Base-by-base conservation (phyloP, 2,113 vertebrate genomes). In the Pseudorasbora parva region DNA sequence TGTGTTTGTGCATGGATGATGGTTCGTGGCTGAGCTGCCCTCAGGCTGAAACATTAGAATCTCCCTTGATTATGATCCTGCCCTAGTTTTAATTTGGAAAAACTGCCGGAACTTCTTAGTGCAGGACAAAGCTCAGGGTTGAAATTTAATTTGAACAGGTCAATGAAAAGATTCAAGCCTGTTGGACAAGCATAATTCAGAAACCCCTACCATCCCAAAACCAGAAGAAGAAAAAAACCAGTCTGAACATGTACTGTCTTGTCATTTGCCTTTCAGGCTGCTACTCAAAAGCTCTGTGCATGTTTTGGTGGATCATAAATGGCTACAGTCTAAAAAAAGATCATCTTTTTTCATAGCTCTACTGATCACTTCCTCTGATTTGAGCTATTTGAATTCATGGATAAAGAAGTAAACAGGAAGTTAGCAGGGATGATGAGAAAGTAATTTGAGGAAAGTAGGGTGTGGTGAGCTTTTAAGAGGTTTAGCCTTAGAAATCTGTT, bases 361-460 rank as follows among this genome's bases (percentile, higher is more conserved):
- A 11, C 49, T 82, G 15, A 64, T 66, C 43, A 62, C 21, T 69
- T 56, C 60, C 66, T 81, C 49, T 3, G 30, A 17, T 23, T 27
- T 30, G 60, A 23, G 8, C 30, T 74, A 71, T 62, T 33, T 79
- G 5, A 81, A 49, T 41, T 33, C 9, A 5, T 41, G 27, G 37
- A 54, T 64, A 47, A 14, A 56, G 37, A 79, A 74, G 73, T 88
- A 81, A 90, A 90, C 80, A 88, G 84, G 86, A 89, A 90, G 80
- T 71, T 51, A n/a, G 77, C 9, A 41, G 30, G 64, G 54, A 41
- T 57, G 25, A 72, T 4, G 8, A 57, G n/a, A 68, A 89, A 33
- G 80, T 80, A 43, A 47, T 76, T 12, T 72, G 78, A 82, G 64
- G 75, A 59, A 73, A 80, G 78, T 51, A 41, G 62, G 79, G 80